A percentile compares a stretch with the other conserved stretches of the same genome.
Conservation (phyloP, 1,140 invertebrate genomes). For the Conus ventricosus region DNA sequence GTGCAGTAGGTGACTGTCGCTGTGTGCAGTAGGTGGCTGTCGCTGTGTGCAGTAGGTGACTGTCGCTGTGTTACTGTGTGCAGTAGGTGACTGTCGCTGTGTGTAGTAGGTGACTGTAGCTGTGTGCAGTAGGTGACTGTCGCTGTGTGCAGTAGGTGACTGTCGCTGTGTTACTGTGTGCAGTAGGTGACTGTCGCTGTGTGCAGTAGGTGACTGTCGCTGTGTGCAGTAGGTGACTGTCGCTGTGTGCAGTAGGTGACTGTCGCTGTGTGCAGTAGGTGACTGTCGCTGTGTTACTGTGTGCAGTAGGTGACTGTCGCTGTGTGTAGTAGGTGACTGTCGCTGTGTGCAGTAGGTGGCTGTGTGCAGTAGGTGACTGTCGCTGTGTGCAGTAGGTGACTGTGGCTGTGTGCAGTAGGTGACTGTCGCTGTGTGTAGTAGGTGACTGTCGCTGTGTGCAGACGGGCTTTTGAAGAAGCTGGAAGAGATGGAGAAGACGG, state of each 20-base stretch:
- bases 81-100: neutral
- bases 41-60: slow-evolving; percentile 74
- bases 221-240: slow-evolving; percentile 74
- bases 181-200: neutral
- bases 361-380: too few relatives aligned
- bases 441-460: slow-evolving; percentile 49
- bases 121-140: too few relatives aligned
- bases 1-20: slow-evolving; percentile 74
- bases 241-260: slow-evolving; percentile 74
- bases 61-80: slow-evolving; percentile 33
- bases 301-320: too few relatives aligned
- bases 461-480: slow-evolving; percentile 96
- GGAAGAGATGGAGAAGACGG: slow-evolving; percentile 91
- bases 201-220: slow-evolving; percentile 74
- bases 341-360: slow-evolving; percentile 76
- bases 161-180: slow-evolving; percentile 33
- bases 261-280: slow-evolving; percentile 74
- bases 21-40: slow-evolving; percentile 74
- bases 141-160: slow-evolving; percentile 74
- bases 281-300: slow-evolving; percentile 26
- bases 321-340: slow-evolving; percentile 74
- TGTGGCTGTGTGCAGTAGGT: slow-evolving; percentile 74
- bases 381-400: slow-evolving; percentile 74
- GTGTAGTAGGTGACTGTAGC: too few relatives aligned
- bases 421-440: slow-evolving; percentile 16